Evolutionary conservation across 2,888 invertebrate genomes (phyloP).

Genomic region (Sceliomorpha sp.): DNA sequence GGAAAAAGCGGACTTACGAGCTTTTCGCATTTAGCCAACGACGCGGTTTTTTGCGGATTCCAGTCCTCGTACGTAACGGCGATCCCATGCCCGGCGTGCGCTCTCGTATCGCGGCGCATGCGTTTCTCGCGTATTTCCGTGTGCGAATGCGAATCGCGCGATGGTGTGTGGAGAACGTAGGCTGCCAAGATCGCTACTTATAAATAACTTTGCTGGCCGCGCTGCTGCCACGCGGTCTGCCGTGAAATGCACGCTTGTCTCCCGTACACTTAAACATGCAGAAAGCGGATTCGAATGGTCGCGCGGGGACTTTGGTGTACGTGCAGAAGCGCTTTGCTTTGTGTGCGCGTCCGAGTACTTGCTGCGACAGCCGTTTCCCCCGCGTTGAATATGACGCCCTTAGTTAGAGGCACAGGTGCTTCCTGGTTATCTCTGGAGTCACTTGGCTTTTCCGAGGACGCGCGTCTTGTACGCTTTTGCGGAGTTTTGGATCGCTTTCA

Average conservation of each 20-base stretch:
- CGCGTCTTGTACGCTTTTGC: no score
- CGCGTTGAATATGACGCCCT: slow-evolving; percentile 21
- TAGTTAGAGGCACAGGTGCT: slow-evolving; percentile 34
- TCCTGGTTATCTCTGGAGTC: slow-evolving; percentile 15
- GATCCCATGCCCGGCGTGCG: no score
- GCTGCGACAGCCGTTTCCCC: slow-evolving; percentile 18
- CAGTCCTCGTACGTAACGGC: slow-evolving; percentile 13
- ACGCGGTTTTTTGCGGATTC: slow-evolving; percentile 38
- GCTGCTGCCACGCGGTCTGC: slow-evolving; percentile 80
- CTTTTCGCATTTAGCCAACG: slow-evolving; percentile 39
- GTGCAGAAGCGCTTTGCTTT: no score
- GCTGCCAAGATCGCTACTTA: slow-evolving; percentile 60
- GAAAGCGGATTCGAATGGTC: slow-evolving; percentile 38
- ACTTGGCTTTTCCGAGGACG: slow-evolving; percentile 12
- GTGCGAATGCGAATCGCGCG: slow-evolving; percentile 21
- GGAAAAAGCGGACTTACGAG: slow-evolving; percentile 36
- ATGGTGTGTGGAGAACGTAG: slow-evolving; percentile 33
- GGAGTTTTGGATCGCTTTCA: no score
- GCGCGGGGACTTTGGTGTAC: no score
- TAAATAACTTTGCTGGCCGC: slow-evolving; percentile 74
- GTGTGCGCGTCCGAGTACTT: slow-evolving; percentile 6
- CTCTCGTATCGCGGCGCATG: slow-evolving; percentile 14
- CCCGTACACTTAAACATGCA: slow-evolving; percentile 37
- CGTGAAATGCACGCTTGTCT: slow-evolving; percentile 63
- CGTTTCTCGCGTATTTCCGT: slow-evolving; percentile 18